Evolutionary conservation across 2,113 vertebrate genomes (phyloP).

Genomic region (Phaethornis superciliosus): DNA sequence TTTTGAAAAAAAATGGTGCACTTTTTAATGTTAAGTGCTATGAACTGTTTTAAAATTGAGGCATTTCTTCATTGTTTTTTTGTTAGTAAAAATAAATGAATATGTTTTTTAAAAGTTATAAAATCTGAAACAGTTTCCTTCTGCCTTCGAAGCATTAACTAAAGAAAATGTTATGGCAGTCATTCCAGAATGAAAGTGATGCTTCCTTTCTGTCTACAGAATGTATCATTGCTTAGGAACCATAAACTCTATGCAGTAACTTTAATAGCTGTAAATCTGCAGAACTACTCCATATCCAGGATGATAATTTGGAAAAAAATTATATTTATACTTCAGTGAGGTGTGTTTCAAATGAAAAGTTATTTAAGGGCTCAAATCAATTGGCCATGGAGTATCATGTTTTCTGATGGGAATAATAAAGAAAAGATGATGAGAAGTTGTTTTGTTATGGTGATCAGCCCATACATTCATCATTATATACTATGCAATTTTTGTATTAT

Average conservation of each 20-base stretch:
- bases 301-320: constrained; percentile 21
- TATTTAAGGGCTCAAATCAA: constrained; percentile 72
- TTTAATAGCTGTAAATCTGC: constrained; percentile 49
- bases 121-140: not conserved
- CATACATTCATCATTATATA: constrained; percentile 74
- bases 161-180: not conserved
- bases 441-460: constrained; percentile 59
- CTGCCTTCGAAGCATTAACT: not conserved
- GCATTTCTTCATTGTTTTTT: not conserved
- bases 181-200: not conserved
- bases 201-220: not conserved
- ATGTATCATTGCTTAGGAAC: constrained; percentile 18
- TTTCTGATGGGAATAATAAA: constrained; percentile 70
- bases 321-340: constrained; percentile 45
- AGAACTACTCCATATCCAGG: constrained; percentile 36
- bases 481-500: constrained; percentile 69
- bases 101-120: not conserved
- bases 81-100: not conserved
- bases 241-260: constrained; percentile 15
- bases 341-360: constrained; percentile 66
- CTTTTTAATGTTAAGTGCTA: not conserved
- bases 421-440: constrained; percentile 69
- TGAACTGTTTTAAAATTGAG: not conserved
- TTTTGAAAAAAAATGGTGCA: not conserved
- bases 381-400: constrained; percentile 43